Base-by-base conservation (phyloP, 2,113 vertebrate species). In the Hypocryptadius cinnamomeus region DNA sequence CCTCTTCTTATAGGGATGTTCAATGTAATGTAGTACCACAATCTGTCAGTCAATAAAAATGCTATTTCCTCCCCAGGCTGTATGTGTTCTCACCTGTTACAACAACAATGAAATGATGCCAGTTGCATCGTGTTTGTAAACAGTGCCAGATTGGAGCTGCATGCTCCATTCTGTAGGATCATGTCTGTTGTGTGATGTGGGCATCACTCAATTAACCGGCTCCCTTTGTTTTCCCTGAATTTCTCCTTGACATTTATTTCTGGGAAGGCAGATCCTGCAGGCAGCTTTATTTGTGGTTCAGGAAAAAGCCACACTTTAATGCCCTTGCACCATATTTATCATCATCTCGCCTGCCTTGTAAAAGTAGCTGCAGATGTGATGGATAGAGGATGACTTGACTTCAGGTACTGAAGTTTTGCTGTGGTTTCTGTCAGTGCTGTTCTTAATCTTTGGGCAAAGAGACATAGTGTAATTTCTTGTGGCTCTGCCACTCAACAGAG, bases 101-200 rank as follows among this genome's bases (percentile, higher is more conserved):
- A 5, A 24, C 18, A 59, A 42, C 71, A 74, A 5, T 89, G 86
- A 92, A 86, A 89, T 0, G 0, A 30, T 53, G 69, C 83, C 80
- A 68, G 69, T 48, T 48, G 56, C 48, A 24, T 42, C 0, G 0
- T 90, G 65, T 92, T 88, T 92, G 69, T 93, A 84, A 94, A 89
- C 80, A 84, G 65, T 76, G 77, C 48, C 89, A 94, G 69, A 82
- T 18, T 94, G 94, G 63, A 79, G 57, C 70, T 90, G 80, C 89
- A 79, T 53, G 84, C 77, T 90, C 70, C 65, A 33, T 92, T 93
- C 89, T 85, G 53, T 72, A 51, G 61, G 28, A 74, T 64, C 44
- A 6, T 13, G 30, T 56, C 80, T 69, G n/a, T 35, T 64, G 64
- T 64, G 65, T 65, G 74, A 30, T 2, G 14, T 35, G 48, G 28